Conservation (phyloP, 2,797 vertebrate species). For the Muscicapa comitata region DNA sequence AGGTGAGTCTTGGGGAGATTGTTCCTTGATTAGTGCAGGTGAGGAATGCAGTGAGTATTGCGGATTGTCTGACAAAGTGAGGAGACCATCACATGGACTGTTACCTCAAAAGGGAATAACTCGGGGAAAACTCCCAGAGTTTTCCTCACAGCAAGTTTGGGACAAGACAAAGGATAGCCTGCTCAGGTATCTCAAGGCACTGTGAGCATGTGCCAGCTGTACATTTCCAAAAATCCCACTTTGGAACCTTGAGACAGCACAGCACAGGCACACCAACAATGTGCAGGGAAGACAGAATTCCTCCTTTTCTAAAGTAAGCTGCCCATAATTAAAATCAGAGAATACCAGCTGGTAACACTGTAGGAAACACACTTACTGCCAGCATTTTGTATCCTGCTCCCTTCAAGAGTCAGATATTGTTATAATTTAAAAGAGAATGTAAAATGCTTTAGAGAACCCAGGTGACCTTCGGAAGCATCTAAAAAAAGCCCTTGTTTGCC, state of each 20-base stretch:
- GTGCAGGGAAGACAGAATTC: not conserved
- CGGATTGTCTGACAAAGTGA: not conserved
- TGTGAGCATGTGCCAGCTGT: not conserved
- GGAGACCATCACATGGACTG: not conserved
- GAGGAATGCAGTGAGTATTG: not conserved
- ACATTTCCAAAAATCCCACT: not conserved
- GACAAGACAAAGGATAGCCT: not conserved
- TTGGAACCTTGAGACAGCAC: not conserved
- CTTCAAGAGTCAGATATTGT: not conserved
- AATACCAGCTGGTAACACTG: not conserved
- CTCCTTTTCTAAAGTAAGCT: not conserved
- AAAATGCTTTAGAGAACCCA: conserved; percentile 13
- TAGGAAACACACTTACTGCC: not conserved
- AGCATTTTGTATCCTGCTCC: not conserved
- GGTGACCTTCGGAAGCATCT: not conserved
- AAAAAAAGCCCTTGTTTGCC: conserved; percentile 28
- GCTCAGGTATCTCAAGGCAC: not conserved
- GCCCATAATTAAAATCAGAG: not conserved
- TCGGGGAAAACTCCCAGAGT: not conserved
- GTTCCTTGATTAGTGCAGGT: not conserved
- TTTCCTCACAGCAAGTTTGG: not conserved
- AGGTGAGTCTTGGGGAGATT: not conserved
- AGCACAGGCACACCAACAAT: not conserved
- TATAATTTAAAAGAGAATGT: not conserved
- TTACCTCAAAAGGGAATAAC: not conserved